A percentile compares a stretch with the other conserved stretches of the same genome.
Evolutionary conservation across 2,888 invertebrate species (phyloP).

Genomic region (Smittia aterrima): DNA sequence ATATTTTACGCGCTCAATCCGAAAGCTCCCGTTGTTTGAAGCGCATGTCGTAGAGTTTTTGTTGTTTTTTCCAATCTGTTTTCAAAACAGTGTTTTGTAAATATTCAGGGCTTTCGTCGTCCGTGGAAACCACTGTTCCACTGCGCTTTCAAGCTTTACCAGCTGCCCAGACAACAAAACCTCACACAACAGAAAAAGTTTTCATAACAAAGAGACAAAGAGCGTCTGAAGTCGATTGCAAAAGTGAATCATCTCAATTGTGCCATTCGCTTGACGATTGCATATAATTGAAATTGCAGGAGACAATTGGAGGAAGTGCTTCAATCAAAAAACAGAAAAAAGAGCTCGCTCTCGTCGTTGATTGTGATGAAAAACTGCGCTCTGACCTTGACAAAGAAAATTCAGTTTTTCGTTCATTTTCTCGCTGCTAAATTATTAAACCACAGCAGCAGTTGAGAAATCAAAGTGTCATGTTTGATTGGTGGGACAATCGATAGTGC

Average conservation of each 20-base stretch:
- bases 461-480: too few relatives aligned
- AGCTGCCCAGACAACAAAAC: neutral
- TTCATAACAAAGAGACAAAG: neutral
- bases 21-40: neutral
- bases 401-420: neutral
- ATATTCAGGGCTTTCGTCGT: neutral
- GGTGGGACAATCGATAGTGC: too few relatives aligned
- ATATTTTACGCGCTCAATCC: neutral
- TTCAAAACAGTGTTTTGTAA: neutral
- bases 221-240: neutral
- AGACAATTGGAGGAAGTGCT: too few relatives aligned
- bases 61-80: too few relatives aligned
- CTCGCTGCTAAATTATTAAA: too few relatives aligned
- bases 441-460: too few relatives aligned
- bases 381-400: neutral
- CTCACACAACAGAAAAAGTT: neutral
- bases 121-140: neutral
- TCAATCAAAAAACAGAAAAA: too few relatives aligned
- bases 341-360: too few relatives aligned
- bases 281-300: too few relatives aligned
- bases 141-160: neutral
- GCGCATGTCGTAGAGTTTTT: slow-evolving; percentile 6
- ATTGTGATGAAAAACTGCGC: neutral
- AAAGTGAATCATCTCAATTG: neutral
- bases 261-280: too few relatives aligned